Percentiles rank a stretch among this genome's conserved stretches.
These are phyloP conservation scores for Actinernus sp. DNA, from an alignment of 92 coral and sea anemone species.

Conservation along the genomic window DNA sequence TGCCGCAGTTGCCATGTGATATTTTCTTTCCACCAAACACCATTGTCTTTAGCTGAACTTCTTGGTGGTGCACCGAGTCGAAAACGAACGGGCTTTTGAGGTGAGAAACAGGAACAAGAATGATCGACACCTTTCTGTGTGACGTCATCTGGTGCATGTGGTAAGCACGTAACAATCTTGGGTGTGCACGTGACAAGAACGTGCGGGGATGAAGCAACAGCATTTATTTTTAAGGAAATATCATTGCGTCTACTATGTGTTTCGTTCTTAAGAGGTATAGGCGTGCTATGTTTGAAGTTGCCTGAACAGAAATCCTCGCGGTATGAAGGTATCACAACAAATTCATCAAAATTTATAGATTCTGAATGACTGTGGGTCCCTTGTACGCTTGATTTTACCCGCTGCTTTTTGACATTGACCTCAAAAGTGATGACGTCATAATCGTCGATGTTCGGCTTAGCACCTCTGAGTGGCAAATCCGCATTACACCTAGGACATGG, in stretches of 20 bases:
- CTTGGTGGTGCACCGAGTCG: slow-evolving; percentile 36
- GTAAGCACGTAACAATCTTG: slow-evolving; percentile 15
- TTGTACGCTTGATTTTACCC: neutral
- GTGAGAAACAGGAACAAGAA: slow-evolving; percentile 20
- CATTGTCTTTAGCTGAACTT: slow-evolving; percentile 20
- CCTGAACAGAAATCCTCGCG: slow-evolving; percentile 81
- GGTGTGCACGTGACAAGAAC: slow-evolving; percentile 42
- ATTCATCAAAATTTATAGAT: slow-evolving; percentile 63
- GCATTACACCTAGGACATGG: slow-evolving; percentile 64
- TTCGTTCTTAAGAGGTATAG: neutral
- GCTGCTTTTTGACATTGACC: slow-evolving; percentile 26
- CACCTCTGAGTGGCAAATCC: slow-evolving; percentile 22
- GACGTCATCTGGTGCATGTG: slow-evolving; percentile 1
- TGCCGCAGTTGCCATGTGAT: slow-evolving; percentile 76
- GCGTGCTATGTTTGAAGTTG: slow-evolving; percentile 45
- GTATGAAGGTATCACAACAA: slow-evolving; percentile 81
- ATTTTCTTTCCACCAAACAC: slow-evolving; percentile 86
- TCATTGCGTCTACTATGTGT: neutral
- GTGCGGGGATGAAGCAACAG: neutral
- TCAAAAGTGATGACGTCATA: slow-evolving; percentile 85
- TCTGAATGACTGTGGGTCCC: neutral
- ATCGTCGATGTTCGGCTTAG: slow-evolving; percentile 46
- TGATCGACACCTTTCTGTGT: neutral
- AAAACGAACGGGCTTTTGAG: slow-evolving; percentile 47
- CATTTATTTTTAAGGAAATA: neutral